Percentiles rank a stretch among this genome's conserved stretches.
These are phyloP conservation scores for Coenonympha arcania DNA, from an alignment of 2,888 invertebrate species.

Conservation along the genomic window DNA sequence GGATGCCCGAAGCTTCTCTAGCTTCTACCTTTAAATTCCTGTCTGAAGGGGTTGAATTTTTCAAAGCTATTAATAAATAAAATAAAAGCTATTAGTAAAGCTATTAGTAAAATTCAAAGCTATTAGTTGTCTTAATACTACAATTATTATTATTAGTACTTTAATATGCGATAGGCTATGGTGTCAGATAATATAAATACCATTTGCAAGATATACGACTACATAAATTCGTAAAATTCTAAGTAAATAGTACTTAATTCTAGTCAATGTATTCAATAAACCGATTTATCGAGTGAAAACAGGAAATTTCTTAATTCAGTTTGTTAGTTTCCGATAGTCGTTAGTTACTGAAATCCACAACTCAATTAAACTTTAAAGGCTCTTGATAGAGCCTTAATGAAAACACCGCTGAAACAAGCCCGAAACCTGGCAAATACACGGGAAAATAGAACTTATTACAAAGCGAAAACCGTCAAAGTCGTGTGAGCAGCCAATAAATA, in stretches of 20 bases:
- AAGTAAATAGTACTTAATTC: neutral
- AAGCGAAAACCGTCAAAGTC: conserved; percentile 7
- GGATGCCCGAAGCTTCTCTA: neutral
- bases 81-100: too few relatives aligned
- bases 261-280: conserved; percentile 6
- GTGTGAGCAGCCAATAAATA: conserved; percentile 1
- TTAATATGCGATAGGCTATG: too few relatives aligned
- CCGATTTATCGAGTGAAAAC: conserved; percentile 29
- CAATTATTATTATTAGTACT: too few relatives aligned
- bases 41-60: too few relatives aligned
- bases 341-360: conserved; percentile 57
- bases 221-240: neutral
- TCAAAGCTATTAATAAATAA: too few relatives aligned
- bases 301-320: conserved; percentile 43
- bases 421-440: conserved; percentile 17
- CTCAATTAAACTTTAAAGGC: conserved; percentile 64
- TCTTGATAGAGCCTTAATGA: conserved; percentile 49
- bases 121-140: too few relatives aligned
- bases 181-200: too few relatives aligned
- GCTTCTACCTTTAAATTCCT: too few relatives aligned
- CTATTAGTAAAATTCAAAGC: too few relatives aligned
- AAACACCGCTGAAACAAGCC: conserved; percentile 31
- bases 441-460: conserved; percentile 24
- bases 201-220: too few relatives aligned
- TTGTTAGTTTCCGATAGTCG: conserved; percentile 49